A percentile compares a stretch with the other conserved stretches of the same genome.
These are phyloP conservation scores for Pycnomerus fuliginosus DNA, from an alignment of 2,888 invertebrate species.

Conservation along the genomic window DNA sequence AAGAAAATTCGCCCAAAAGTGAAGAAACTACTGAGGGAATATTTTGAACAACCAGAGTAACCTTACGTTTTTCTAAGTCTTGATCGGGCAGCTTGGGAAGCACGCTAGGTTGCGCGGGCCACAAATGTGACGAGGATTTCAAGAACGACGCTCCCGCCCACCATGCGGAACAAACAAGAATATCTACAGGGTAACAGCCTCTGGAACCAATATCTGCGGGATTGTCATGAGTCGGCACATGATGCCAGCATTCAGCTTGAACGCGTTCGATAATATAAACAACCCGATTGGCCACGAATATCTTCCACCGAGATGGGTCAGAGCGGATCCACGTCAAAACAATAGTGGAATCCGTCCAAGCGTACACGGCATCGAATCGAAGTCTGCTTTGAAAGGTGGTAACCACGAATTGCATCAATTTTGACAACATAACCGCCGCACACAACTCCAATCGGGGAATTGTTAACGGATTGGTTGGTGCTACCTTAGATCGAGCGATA, in stretches of 20 bases:
- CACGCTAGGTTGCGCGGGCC: neutral
- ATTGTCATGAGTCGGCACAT: neutral
- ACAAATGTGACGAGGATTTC: neutral
- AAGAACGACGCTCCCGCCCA: conserved; percentile 1
- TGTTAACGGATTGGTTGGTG: neutral
- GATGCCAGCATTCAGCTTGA: neutral
- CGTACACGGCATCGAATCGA: neutral
- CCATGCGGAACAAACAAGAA: neutral
- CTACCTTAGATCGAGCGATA: neutral
- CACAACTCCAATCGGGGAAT: conserved; percentile 2
- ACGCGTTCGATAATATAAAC: neutral
- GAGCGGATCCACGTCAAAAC: neutral
- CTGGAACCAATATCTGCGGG: conserved; percentile 1
- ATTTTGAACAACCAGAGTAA: neutral
- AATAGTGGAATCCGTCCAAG: conserved; percentile 1
- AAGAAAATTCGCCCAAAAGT: too few species aligned
- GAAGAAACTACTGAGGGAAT: neutral
- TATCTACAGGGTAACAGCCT: neutral
- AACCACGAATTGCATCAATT: neutral
- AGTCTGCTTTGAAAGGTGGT: neutral
- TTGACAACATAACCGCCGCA: neutral
- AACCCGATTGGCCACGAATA: conserved; percentile 3
- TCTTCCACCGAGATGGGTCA: conserved; percentile 1
- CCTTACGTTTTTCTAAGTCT: neutral
- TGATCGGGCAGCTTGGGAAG: neutral